A percentile compares a stretch with the other conserved stretches of the same genome.
These are phyloP conservation scores for Petrocephalus sullivani DNA, from an alignment of 2,797 vertebrate species.

Conservation along the genomic window DNA sequence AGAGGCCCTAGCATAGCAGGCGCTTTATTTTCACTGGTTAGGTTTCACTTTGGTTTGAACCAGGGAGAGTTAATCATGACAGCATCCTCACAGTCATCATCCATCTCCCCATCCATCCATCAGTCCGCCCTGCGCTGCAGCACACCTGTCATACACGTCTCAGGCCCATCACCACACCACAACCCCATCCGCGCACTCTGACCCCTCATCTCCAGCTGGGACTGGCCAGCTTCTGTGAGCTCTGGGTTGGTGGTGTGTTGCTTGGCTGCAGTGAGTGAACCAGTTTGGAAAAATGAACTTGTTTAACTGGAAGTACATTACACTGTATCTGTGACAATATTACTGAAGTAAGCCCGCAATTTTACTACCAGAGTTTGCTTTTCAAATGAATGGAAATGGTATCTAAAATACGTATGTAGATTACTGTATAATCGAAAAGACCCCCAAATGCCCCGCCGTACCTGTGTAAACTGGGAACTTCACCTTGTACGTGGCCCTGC, in stretches of 20 bases:
- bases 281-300: background rate
- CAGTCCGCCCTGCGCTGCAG: background rate
- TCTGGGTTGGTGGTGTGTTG: background rate
- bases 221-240: background rate
- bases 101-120: background rate
- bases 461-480: background rate
- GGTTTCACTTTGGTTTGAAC: background rate
- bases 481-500: background rate
- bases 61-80: background rate
- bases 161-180: background rate
- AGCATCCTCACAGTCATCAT: background rate
- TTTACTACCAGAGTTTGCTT: background rate
- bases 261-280: background rate
- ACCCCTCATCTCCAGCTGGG: background rate
- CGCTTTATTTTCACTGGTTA: background rate
- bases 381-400: background rate
- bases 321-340: background rate
- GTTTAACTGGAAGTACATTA: conserved; percentile 4
- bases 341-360: background rate
- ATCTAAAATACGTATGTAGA: background rate
- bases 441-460: background rate
- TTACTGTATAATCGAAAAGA: background rate
- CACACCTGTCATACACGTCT: background rate
- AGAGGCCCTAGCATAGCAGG: background rate
- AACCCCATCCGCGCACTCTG: background rate